These are phyloP conservation scores for Nasonia vitripennis DNA, from an alignment of 1,140 invertebrate genomes.

Conservation along the genomic window DNA sequence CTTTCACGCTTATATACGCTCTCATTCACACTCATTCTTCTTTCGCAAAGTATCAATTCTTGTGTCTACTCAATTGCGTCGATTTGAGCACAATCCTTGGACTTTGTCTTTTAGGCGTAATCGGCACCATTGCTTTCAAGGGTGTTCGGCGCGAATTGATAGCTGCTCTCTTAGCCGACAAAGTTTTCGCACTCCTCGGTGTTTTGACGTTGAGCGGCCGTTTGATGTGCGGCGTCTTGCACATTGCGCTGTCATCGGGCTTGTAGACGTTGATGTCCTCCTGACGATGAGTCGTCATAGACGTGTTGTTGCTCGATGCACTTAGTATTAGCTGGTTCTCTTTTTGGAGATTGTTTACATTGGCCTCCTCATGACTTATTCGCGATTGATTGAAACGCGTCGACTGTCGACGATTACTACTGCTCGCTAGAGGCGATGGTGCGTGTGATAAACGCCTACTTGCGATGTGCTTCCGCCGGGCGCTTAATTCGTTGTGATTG, in stretches of 20 bases:
- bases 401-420: slow-evolving; percentile 23
- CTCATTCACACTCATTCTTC: slow-evolving; percentile 1
- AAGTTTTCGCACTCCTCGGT: slow-evolving; percentile 66
- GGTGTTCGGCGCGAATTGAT: slow-evolving; percentile 68
- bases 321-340: slow-evolving; percentile 10
- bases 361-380: not conserved
- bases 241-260: slow-evolving; percentile 52
- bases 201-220: slow-evolving; percentile 69
- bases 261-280: slow-evolving; percentile 56
- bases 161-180: slow-evolving; percentile 62
- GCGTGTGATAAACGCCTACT: slow-evolving; percentile 27
- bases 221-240: slow-evolving; percentile 71
- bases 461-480: slow-evolving; percentile 25
- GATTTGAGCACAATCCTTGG: slow-evolving; percentile 66
- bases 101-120: slow-evolving; percentile 68
- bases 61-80: slow-evolving; percentile 56
- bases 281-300: not conserved
- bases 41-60: slow-evolving; percentile 49
- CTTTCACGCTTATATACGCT: not conserved
- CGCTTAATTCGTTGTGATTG: not conserved
- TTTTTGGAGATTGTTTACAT: slow-evolving; percentile 3
- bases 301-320: not conserved
- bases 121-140: slow-evolving; percentile 68
- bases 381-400: slow-evolving; percentile 29
- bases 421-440: slow-evolving; percentile 47